Conservation (phyloP, 2,797 vertebrate species). For the Nannoperca australis region DNA sequence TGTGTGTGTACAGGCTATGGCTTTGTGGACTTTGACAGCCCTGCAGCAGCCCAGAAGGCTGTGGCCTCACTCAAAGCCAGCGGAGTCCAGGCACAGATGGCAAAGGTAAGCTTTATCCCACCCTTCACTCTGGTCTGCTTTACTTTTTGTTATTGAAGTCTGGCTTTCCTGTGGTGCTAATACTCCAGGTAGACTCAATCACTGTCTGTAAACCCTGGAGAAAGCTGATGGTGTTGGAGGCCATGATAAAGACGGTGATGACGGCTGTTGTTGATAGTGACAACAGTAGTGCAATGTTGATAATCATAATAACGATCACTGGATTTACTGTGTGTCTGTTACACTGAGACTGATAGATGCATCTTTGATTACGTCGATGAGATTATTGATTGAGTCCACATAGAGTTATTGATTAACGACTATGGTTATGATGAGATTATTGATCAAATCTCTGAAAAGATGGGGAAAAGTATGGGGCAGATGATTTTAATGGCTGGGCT, state of each 20-base stretch:
- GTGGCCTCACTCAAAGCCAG: slow-evolving; percentile 98
- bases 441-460: slow-evolving; percentile 32
- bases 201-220: slow-evolving; percentile 16
- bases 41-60: slow-evolving; percentile 97
- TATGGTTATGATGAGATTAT: slow-evolving; percentile 35
- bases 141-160: slow-evolving; percentile 42
- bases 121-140: slow-evolving; percentile 23
- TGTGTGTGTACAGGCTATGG: slow-evolving; percentile 90
- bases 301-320: not conserved
- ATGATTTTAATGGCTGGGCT: not conserved
- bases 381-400: slow-evolving; percentile 36
- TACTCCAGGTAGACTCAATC: slow-evolving; percentile 18
- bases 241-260: slow-evolving; percentile 12
- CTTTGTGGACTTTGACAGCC: slow-evolving; percentile 99
- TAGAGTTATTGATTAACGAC: slow-evolving; percentile 41
- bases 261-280: slow-evolving; percentile 11
- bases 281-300: not conserved
- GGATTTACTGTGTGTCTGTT: slow-evolving; percentile 20
- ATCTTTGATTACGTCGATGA: slow-evolving; percentile 37
- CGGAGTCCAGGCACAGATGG: slow-evolving; percentile 99
- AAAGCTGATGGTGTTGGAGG: not conserved
- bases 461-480: slow-evolving; percentile 8
- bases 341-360: slow-evolving; percentile 28
- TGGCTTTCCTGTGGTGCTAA: slow-evolving; percentile 6
- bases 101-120: slow-evolving; percentile 89